Base-by-base conservation (phyloP, 2,888 invertebrate species). In the Tenthredo livida region DNA sequence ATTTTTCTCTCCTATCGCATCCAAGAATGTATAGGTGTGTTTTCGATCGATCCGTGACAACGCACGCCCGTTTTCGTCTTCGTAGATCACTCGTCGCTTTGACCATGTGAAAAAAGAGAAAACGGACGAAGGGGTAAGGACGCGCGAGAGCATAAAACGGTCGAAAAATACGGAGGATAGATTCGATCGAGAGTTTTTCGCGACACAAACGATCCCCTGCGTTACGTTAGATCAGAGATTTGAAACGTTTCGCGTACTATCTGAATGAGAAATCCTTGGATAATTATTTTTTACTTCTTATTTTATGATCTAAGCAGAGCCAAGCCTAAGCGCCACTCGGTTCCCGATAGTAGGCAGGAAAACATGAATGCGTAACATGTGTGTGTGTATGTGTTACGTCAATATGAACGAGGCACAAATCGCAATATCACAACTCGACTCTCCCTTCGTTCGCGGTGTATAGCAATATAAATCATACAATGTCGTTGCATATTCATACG, bases 401-500 rank as follows among this genome's bases (percentile, higher is more conserved):
- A 54, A 54, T 33, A 17, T 54, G 50, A 77, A 33, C 50, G 50
- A 50, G 29, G 54, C 15, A 40, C 37, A 80, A 80, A 80, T 58
- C 80, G 80, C 61, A 29, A 50, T 77, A 77, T 77, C 77, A 77
- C 29, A 77, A 21, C 77, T 80, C 61, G 61, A 29, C 29, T 73
- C 54, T 77, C 77, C 25, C 50, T 75, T 75, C 77, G 40, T 58
- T 77, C 54, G 50, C 77, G 33, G 29, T 77, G 67, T 65, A 40
- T 47, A 50, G 83, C 10, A 25, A 47, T 40, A 83, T 83, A 83
- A 83, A 83, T 83, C 83, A 83, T 83, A 70, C 83, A 50, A 83
- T 88, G 92, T 92, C 92, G 90, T 93, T 93, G 93, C 92, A 92
- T 93, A 93, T 93, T 93, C 92, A 93, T 93, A 92, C 87, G 88